Evolutionary conservation across 92 coral and sea anemone genomes (phyloP), one percentile per base, ranked within the genome.

Genomic region (Muricea muricata): DNA sequence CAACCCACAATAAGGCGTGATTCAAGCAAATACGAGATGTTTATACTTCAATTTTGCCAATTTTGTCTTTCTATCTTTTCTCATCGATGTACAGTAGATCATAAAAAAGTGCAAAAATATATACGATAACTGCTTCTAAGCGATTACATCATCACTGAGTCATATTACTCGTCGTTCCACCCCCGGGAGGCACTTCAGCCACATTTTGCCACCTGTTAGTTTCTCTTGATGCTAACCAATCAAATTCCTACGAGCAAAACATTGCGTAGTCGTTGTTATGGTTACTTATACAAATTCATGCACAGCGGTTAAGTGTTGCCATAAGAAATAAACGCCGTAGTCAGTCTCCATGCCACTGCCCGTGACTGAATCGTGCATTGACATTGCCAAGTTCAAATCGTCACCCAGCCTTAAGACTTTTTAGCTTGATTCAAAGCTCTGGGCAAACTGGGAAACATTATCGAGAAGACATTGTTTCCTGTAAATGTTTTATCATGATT

Each of bases 161-260:
- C 13, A 25, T 1, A 10, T 5, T 24, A n/a, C 34, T 21, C 29
- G 57, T 13, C 21, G 1, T 9, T 5, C 8, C 20, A 25, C 57
- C 39, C 80, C 80, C 80, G 80, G 42, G 31, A 11, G 11, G 23
- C 12, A 8, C 2, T 26, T 30, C n/a, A 23, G 4, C 2, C 33
- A n/a, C 13, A 17, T 20, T 29, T 50, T 1, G 65, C 80, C 80
- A 75, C 80, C 80, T 75, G 80, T 75, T 75, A 48, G 29, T 50
- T 29, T n/a, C 0, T 63, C 13, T n/a, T 29, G 48, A 13, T 23
- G n/a, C 20, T 23, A 26, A 17, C 79, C 79, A 73, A 73, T 73
- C 33, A 73, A 28, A 0, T 42, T 12, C 6, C 24, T 2, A 18
- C 11, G 58, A 29, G n/a, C 7, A 48, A 57, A 55, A 18, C 80